Evolutionary conservation across 53 echinoderm and acorn worm species (phyloP).

Genomic region (Paracentrotus lividus): DNA sequence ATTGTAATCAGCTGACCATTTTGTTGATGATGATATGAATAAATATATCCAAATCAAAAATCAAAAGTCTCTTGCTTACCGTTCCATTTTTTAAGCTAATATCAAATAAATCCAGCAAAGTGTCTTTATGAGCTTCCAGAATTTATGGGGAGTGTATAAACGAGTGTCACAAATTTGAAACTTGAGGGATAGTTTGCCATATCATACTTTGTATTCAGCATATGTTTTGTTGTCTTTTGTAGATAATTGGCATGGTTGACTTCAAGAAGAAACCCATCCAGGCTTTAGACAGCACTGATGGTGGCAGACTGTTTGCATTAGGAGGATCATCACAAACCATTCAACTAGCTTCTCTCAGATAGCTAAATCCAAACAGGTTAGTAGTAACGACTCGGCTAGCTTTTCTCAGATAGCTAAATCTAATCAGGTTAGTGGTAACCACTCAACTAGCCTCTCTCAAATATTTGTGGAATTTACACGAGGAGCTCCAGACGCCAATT

Average conservation of each 20-base stretch:
- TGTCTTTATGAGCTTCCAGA: no score
- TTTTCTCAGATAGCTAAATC: conserved; percentile 70
- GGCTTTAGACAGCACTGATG: conserved; percentile 97
- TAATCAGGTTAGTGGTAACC: conserved; percentile 1
- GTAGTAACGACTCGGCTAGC: conserved; percentile 75
- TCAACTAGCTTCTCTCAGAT: conserved; percentile 79
- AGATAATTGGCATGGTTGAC: conserved; percentile 85
- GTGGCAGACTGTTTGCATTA: conserved; percentile 89
- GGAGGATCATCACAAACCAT: conserved; percentile 79
- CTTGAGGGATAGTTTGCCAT: no score
- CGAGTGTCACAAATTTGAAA: no score
- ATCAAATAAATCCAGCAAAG: no score
- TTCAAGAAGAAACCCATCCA: conserved; percentile 86
- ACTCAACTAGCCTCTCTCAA: conserved; percentile 81
- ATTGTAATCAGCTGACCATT: no score
- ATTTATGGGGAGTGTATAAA: no score
- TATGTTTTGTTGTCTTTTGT: background rate
- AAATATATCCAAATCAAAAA: no score
- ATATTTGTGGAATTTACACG: no score
- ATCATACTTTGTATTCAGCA: background rate
- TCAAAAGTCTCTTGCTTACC: no score
- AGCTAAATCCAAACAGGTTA: conserved; percentile 45
- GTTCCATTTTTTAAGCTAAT: no score
- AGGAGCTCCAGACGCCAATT: no score
- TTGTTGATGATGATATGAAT: no score